Conservation (phyloP, 2,113 vertebrate species). For the Panurus biarmicus region DNA sequence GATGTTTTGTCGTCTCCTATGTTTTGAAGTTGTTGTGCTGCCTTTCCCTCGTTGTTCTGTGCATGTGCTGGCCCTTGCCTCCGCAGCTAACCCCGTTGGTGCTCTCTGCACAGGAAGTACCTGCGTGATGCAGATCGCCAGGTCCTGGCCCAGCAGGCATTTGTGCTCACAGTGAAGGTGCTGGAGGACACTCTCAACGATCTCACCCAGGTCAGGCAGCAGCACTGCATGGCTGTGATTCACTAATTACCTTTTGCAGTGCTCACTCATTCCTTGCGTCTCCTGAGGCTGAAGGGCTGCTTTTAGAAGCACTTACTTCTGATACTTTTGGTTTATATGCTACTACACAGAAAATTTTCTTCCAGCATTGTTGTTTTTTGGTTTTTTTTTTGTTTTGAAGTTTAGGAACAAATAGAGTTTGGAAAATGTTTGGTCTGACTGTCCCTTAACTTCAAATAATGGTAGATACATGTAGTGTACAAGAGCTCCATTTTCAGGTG, state of each 20-base stretch:
- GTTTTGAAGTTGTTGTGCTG: background rate
- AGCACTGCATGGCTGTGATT: rapidly evolving
- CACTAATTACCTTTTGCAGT: background rate
- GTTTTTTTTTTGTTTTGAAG: background rate
- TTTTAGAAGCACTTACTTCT: background rate
- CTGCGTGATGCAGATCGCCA: slow-evolving; percentile 98
- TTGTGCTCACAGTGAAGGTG: slow-evolving; percentile 93
- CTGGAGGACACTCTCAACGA: slow-evolving; percentile 92
- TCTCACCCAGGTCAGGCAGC: slow-evolving; percentile 80
- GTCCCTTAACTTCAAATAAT: background rate
- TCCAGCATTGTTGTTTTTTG: background rate
- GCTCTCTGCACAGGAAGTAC: slow-evolving; percentile 81
- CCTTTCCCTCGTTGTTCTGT: background rate
- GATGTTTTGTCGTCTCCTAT: background rate
- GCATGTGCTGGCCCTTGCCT: background rate
- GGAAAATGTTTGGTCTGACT: background rate
- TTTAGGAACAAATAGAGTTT: background rate
- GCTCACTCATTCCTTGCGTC: background rate
- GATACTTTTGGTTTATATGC: background rate
- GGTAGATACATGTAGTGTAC: background rate
- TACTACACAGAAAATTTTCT: background rate
- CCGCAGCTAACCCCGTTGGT: background rate
- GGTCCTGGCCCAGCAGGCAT: slow-evolving; percentile 92
- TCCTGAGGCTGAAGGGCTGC: background rate
- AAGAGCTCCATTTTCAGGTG: background rate